A percentile compares a stretch with the other conserved stretches of the same genome.
Conservation (phyloP, 2,113 vertebrate genomes). For the Sprattus sprattus region DNA sequence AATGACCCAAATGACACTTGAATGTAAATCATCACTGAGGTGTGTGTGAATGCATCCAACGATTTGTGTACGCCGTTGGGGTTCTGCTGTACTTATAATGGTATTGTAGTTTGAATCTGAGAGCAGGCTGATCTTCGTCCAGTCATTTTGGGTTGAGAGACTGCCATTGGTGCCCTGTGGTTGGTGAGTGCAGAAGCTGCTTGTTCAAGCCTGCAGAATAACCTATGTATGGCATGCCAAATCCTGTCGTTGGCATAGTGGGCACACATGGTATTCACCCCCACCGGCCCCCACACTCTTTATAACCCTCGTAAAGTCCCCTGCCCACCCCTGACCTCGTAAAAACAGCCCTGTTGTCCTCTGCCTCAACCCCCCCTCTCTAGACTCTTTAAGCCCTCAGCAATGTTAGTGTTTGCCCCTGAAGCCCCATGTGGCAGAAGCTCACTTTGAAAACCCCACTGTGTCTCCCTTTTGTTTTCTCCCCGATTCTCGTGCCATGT, state of each 20-base stretch:
- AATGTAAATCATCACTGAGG: no score
- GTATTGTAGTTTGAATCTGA: not conserved
- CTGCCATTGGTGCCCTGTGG: not conserved
- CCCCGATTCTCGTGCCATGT: not conserved
- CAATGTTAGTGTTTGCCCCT: not conserved
- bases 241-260: not conserved
- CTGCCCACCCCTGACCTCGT: not conserved
- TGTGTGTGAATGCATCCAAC: not conserved
- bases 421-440: not conserved
- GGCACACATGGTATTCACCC: conserved; percentile 1
- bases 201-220: not conserved
- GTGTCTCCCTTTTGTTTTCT: not conserved
- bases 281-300: not conserved
- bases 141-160: not conserved
- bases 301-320: not conserved
- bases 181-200: not conserved
- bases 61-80: not conserved
- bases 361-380: not conserved
- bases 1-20: no score
- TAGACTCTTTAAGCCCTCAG: not conserved
- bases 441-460: not conserved
- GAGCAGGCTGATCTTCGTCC: not conserved
- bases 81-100: not conserved
- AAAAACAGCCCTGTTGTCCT: not conserved
- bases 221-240: not conserved